Evolutionary conservation across 2,113 vertebrate genomes (phyloP).

Genomic region (Callipepla squamata): DNA sequence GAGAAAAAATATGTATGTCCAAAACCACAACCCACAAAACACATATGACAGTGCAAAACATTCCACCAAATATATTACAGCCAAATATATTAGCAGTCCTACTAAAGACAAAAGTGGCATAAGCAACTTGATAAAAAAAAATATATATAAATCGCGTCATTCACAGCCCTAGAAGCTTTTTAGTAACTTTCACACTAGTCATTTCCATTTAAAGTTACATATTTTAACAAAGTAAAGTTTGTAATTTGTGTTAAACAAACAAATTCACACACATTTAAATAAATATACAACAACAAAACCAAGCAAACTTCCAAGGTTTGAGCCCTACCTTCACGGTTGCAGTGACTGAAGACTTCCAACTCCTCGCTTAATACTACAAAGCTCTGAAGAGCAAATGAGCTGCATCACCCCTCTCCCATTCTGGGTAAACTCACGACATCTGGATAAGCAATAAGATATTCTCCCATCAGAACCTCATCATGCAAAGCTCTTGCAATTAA

Average conservation of each 20-base stretch:
- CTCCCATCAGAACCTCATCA: slow-evolving; percentile 41
- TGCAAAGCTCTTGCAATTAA: slow-evolving; percentile 36
- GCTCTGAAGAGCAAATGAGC: slow-evolving; percentile 10
- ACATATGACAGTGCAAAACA: background rate
- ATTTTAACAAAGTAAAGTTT: background rate
- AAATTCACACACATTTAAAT: background rate
- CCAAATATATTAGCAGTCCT: background rate
- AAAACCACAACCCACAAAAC: background rate
- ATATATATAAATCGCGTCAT: background rate
- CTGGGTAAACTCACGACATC: slow-evolving; percentile 23
- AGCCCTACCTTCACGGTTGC: background rate
- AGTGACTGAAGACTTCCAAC: background rate
- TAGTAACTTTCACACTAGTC: background rate
- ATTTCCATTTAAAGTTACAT: background rate
- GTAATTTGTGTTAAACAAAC: background rate
- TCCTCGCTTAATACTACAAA: background rate
- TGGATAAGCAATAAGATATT: slow-evolving; percentile 41
- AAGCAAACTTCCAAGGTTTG: background rate
- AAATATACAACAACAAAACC: too few species aligned
- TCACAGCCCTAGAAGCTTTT: background rate
- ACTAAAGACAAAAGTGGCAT: background rate
- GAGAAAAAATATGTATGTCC: background rate
- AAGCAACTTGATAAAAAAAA: background rate
- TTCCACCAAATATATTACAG: background rate
- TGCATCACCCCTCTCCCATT: background rate